Conservation (phyloP, 2,797 vertebrate species). For the Microhierax caerulescens region DNA sequence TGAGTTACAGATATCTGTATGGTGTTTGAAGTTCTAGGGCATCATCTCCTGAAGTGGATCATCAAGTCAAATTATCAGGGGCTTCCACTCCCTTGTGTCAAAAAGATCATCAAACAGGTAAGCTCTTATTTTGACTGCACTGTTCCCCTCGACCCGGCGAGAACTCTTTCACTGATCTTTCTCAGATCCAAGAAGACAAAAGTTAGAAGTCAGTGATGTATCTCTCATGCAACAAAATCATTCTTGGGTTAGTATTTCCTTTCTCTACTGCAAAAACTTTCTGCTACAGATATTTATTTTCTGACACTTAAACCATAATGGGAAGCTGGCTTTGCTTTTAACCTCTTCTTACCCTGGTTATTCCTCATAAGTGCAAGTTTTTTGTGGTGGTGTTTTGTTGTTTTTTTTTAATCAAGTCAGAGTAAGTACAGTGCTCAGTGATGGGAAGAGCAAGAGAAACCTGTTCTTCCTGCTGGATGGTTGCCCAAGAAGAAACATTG, state of each 20-base stretch:
- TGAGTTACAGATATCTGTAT: slow-evolving; percentile 89
- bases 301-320: neutral
- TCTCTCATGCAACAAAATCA: neutral
- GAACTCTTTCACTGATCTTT: neutral
- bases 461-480: neutral
- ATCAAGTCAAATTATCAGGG: slow-evolving; percentile 99
- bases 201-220: neutral
- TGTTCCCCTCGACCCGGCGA: neutral
- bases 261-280: neutral
- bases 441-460: slow-evolving; percentile 5
- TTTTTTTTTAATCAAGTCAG: neutral
- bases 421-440: neutral
- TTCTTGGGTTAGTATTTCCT: neutral
- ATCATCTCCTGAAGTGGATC: slow-evolving; percentile 98
- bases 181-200: neutral
- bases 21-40: slow-evolving; percentile 97
- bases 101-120: slow-evolving; percentile 94
- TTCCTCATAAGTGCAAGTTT: neutral
- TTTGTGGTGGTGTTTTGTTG: neutral
- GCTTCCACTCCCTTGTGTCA: slow-evolving; percentile 90
- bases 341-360: neutral
- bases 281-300: neutral
- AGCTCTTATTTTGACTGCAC: neutral
- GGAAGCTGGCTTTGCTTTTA: neutral
- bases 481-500: neutral